phyloP scores from a whole-genome alignment of 2,888 invertebrate genomes.

The Chloroclysta siterata region DNA sequence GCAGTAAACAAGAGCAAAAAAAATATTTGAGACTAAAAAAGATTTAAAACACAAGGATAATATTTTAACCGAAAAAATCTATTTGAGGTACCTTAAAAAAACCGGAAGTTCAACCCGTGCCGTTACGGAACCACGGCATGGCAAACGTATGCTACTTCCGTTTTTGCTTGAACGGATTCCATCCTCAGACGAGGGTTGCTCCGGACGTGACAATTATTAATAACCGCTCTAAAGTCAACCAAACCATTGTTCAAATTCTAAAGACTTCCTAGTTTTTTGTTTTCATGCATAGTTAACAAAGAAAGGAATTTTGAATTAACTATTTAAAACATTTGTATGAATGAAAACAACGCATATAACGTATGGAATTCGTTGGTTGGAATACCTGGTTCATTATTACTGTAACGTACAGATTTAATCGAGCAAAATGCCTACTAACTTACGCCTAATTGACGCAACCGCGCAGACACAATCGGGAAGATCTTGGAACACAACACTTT shows the following conservation, averaged over 20 bases:
- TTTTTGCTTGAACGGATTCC: conserved; percentile 71
- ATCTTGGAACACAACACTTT: conserved; percentile 5
- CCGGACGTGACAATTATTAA: conserved; percentile 78
- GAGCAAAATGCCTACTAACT: conserved; percentile 8
- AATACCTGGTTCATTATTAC: conserved; percentile 22
- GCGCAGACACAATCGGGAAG: background rate
- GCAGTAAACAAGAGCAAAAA: conserved; percentile 27
- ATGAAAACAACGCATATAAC: conserved; percentile 10
- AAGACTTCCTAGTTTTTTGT: conserved; percentile 61
- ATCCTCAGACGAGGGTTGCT: conserved; percentile 75
- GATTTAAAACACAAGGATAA: conserved; percentile 2
- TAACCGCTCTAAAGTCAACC: conserved; percentile 75
- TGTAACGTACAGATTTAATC: conserved; percentile 21
- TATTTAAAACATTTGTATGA: conserved; percentile 24
- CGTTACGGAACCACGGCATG: conserved; percentile 71
- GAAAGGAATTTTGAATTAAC: conserved; percentile 28
- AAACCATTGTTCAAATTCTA: conserved; percentile 64
- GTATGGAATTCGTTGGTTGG: conserved; percentile 18
- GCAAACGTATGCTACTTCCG: conserved; percentile 82
- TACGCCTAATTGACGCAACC: conserved; percentile 15
- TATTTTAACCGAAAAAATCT: conserved; percentile 19
- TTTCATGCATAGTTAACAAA: conserved; percentile 24
- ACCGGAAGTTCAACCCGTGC: conserved; percentile 79
- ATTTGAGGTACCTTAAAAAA: conserved; percentile 36
- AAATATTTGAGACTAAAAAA: background rate